Base-by-base conservation (phyloP, 2,797 vertebrate genomes). In the Rousettus madagascariensis region DNA sequence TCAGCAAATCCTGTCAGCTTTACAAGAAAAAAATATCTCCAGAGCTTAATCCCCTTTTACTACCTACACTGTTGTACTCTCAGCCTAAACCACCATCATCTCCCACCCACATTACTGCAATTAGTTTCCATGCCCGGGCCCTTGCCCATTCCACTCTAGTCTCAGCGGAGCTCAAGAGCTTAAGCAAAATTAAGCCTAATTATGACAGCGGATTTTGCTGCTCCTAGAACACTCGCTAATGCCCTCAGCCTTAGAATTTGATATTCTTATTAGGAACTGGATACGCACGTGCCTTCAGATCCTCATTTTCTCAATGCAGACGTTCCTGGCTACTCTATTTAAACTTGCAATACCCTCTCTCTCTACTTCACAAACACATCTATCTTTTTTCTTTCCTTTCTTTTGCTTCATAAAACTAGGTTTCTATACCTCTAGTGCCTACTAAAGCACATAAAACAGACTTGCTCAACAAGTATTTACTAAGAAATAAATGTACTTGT, bases 121-220 rank as follows among this genome's bases (percentile, higher is more conserved):
- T 16, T 22, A 4, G 1, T 49, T 12, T 49, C 15, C 20, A 10
- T 22, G 26, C 13, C 61, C 26, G 0, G 1, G 1, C 1, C 22
- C 1, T 55, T 57, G 15, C 22, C 0, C n/a, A 24, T 24, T 26
- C 26, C 53, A 41, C 10, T 9, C 41, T 22, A 75, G 11, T 53
- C 10, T 83, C 57, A 19, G 26, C 1, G 9, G 1, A 71, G n/a
- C 2, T 26, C n/a, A 41, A 28, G 26, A 72, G 66, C 12, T 71
- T 80, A 41, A 11, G 1, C 2, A 43, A 16, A 49, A 4, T 55
- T 30, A 57, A 38, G 15, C 51, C 7, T 63, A 77, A 57, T 9
- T 65, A 22, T 19, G 13, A 38, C 4, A 22, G 1, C 36, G 17
- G 55, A 36, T 69, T 83, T 75, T n/a, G 5, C 38, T 65, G 26